Evolutionary conservation across 2,113 vertebrate genomes (phyloP).

Genomic region (Synchiropus splendidus): DNA sequence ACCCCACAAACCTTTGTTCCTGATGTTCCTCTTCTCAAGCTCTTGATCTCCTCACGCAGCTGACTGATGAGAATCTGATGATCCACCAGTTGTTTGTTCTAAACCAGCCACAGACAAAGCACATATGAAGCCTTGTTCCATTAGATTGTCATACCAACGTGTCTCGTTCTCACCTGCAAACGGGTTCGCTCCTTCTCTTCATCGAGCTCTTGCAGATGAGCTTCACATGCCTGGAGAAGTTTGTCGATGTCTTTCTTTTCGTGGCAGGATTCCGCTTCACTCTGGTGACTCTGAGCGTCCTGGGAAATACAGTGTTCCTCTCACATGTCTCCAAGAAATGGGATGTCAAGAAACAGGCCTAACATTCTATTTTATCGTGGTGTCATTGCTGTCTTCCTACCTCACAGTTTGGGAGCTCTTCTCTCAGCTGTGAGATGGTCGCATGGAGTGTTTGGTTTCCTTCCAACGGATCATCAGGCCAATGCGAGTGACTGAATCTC

Average conservation of each 20-base stretch:
- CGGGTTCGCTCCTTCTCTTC: constrained; percentile 63
- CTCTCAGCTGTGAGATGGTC: constrained; percentile 68
- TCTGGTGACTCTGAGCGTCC: constrained; percentile 70
- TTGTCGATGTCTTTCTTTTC: constrained; percentile 60
- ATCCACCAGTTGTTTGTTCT: constrained; percentile 83
- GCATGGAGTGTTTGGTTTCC: constrained; percentile 53
- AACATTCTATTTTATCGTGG: too few relatives aligned
- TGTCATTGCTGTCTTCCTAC: constrained; percentile 56
- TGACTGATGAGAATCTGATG: constrained; percentile 75
- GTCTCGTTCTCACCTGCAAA: constrained; percentile 74
- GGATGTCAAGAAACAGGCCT: too few relatives aligned
- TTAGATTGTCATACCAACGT: too few relatives aligned
- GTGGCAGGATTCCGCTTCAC: constrained; percentile 63
- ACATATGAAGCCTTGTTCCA: neutral
- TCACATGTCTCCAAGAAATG: too few relatives aligned
- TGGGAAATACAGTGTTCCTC: too few relatives aligned
- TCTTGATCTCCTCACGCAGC: constrained; percentile 63
- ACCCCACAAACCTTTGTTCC: constrained; percentile 11
- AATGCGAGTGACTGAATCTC: constrained; percentile 53
- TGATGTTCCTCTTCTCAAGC: constrained; percentile 23
- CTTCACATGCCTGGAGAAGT: constrained; percentile 61
- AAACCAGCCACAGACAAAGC: constrained; percentile 17
- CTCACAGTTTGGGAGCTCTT: constrained; percentile 77
- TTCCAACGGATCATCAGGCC: constrained; percentile 21
- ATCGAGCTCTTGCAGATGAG: constrained; percentile 55